A percentile compares a stretch with the other conserved stretches of the same genome.
Evolutionary conservation across 1,140 invertebrate species (phyloP).

Genomic region (Gryon sp.): DNA sequence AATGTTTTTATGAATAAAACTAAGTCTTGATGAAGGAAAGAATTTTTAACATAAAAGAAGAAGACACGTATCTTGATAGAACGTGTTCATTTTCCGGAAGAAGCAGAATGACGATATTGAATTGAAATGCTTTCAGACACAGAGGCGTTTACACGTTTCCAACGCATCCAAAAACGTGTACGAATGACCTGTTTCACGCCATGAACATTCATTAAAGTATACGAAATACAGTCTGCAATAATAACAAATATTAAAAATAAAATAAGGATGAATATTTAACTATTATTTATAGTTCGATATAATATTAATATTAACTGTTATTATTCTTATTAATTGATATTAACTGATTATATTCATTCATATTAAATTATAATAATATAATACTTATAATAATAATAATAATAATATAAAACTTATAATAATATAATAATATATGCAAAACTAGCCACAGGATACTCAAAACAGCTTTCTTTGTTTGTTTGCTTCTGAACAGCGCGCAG

Average conservation of each 20-base stretch:
- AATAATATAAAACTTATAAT: too few species aligned
- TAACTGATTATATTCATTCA: too few species aligned
- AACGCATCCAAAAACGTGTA: constrained; percentile 33
- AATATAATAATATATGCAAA: too few species aligned
- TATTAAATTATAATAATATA: too few species aligned
- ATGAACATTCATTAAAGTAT: constrained; percentile 56
- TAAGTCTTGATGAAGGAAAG: too few species aligned
- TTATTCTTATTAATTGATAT: too few species aligned
- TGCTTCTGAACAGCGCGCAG: too few species aligned
- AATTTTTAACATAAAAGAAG: constrained; percentile 21
- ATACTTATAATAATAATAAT: too few species aligned
- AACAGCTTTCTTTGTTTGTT: too few species aligned
- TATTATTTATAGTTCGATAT: too few species aligned
- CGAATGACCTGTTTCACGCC: constrained; percentile 50
- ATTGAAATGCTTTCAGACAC: constrained; percentile 62
- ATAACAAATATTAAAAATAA: constrained; percentile 21
- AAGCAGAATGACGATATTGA: constrained; percentile 64
- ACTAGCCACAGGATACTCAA: too few species aligned
- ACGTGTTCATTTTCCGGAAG: constrained; percentile 61
- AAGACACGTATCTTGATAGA: constrained; percentile 32
- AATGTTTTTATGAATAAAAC: too few species aligned
- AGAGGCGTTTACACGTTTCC: constrained; percentile 29
- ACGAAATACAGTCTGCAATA: constrained; percentile 21
- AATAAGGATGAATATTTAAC: constrained; percentile 20
- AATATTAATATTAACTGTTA: neutral